Base-by-base conservation (phyloP, 2,797 vertebrate genomes). In the Taeniopygia guttata region DNA sequence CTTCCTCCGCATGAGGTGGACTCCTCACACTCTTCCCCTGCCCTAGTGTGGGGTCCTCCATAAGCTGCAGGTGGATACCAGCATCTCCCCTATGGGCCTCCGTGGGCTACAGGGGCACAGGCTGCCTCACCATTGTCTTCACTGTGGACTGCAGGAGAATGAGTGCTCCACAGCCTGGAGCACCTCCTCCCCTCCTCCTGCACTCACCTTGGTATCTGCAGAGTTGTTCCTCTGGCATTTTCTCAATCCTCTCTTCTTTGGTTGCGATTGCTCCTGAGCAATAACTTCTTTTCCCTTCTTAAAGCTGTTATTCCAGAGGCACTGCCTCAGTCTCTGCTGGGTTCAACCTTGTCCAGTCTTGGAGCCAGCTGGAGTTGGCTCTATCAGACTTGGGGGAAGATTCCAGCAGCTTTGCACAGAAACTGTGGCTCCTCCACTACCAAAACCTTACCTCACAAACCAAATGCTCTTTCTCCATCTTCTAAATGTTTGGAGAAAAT, bases 161-260 rank as follows among this genome's bases (percentile, higher is more conserved):
- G 4, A 23, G 7, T 34, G 11, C 17, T 63, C 14, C 5, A 5
- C 0, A 1, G 16, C 17, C 13, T 46, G 30, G 14, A 19, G 2
- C 7, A 45, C 38, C 8, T 58, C 17, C 11, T 64, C 5, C 17
- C 11, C 29, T 64, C 13, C 59, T 21, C 26, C 38, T 14, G 23
- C 34, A 16, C 11, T 23, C 15, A 14, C 23, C 5, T 27, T 46
- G 66, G 15, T 40, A n/a, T 46, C 25, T 46, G 29, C 25, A 46
- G n/a, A 51, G 30, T 6, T 58, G 17, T 10, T 77, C 11, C 14
- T 34, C 20, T 58, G n/a, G 32, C 18, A 17, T 16, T 13, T 32
- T 15, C 22, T 72, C 34, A 56, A 5, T 46, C 4, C 7, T 23
- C 5, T 32, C 23, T 64, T 58, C 34, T 40, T 25, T 64, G n/a